Evolutionary conservation across 2,888 invertebrate genomes (phyloP), one percentile per base, ranked within the genome.

Genomic region (Himalopsyche japonica): DNA sequence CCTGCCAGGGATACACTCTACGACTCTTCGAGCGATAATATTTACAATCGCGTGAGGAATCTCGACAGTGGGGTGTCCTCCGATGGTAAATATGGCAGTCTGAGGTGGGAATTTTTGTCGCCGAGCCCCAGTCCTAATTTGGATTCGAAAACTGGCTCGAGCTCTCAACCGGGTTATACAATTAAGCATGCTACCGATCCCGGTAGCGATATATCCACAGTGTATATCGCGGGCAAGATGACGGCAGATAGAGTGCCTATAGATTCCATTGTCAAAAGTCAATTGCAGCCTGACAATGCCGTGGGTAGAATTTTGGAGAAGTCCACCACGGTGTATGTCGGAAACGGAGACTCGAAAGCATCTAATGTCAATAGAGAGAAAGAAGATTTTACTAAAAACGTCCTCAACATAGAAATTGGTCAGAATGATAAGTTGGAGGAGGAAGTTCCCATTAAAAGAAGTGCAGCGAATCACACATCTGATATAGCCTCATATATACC

Each of bases 401-500:
- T 86, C n/a, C 78, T 87, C 27, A 87, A 86, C 18, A 86, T 87
- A 20, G 87, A 87, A 80, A 86, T 87, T 30, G 87, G 87, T 7
- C 89, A 70, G 88, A 87, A 82, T 88, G 89, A 87, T 34, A 37
- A 81, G 8, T 20, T 30, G 89, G 34, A 43, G 1, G 78, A 83
- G 2, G 80, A 77, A n/a, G 91, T 89, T 79, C 91, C 91, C 87
- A 91, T 91, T 80, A 92, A 92, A 86, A 87, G 91, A 0, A 92
- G 91, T 88, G 88, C 90, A 15, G 91, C 92, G 20, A 93, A 92
- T 88, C 93, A 93, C 80, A 93, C 93, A 6, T 93, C 93, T 87
- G 93, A 94, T 89, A 93, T 93, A 89, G 93, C 94, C 84, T 94
- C 94, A 82, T 94, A 93, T 88, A 94, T 94, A 88, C 93, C 93